These are phyloP conservation scores for Spilarctia lutea DNA, from an alignment of 2,888 invertebrate genomes.

Conservation along the genomic window DNA sequence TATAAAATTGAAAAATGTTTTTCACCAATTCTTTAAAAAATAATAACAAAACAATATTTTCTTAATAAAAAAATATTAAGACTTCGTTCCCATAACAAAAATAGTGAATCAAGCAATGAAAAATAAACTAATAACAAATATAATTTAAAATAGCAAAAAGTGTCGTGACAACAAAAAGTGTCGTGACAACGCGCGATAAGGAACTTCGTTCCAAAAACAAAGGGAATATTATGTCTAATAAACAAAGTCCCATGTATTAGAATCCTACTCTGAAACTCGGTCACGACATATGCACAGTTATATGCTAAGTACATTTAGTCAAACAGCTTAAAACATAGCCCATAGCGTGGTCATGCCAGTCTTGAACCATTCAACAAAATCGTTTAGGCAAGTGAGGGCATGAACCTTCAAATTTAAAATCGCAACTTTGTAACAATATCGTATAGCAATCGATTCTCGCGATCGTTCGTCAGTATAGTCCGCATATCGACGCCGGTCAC, in stretches of 20 bases:
- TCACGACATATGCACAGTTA: not conserved
- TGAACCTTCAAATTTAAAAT: slow-evolving; percentile 51
- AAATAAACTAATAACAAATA: too few relatives aligned
- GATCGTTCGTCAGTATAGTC: slow-evolving; percentile 52
- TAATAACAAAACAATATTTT: too few relatives aligned
- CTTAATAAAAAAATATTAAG: too few relatives aligned
- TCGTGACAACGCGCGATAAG: too few relatives aligned
- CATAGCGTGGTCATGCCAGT: slow-evolving; percentile 36
- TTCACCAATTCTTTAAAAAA: too few relatives aligned
- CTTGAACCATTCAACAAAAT: slow-evolving; percentile 34
- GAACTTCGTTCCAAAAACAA: too few relatives aligned
- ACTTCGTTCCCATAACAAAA: too few relatives aligned
- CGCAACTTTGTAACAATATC: slow-evolving; percentile 34
- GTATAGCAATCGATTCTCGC: slow-evolving; percentile 45
- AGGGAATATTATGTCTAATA: not conserved
- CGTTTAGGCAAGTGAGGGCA: slow-evolving; percentile 32
- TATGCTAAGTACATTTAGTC: not conserved
- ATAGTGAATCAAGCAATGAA: too few relatives aligned
- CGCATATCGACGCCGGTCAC: slow-evolving; percentile 57
- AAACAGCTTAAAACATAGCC: not conserved
- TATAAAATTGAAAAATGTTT: too few relatives aligned
- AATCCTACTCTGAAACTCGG: not conserved
- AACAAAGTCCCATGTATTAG: not conserved
- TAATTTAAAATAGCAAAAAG: too few relatives aligned
- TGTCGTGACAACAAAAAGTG: too few relatives aligned